These are phyloP conservation scores for Macropus fuliginosus DNA, from an alignment of 2,797 vertebrate genomes.

Conservation along the genomic window DNA sequence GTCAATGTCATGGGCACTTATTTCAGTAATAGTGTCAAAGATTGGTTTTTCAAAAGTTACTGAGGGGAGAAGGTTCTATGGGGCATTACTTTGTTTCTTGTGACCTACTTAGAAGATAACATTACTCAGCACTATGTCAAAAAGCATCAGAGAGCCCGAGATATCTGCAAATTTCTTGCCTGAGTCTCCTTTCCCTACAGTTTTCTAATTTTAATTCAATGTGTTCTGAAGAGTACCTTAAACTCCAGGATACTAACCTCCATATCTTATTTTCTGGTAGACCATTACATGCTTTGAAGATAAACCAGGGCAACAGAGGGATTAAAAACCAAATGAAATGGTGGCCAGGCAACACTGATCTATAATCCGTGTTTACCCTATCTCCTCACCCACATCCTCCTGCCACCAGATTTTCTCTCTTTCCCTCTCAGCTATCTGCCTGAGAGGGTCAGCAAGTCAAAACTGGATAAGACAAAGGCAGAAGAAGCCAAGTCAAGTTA, in stretches of 20 bases:
- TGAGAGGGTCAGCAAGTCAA: background rate
- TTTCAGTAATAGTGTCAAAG: accelerated
- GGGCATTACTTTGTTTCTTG: constrained; percentile 20
- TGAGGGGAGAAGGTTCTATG: background rate
- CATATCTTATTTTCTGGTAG: background rate
- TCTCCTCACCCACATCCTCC: background rate
- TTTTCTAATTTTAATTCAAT: constrained; percentile 38
- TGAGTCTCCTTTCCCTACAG: background rate
- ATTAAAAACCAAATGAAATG: background rate
- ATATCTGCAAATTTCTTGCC: background rate
- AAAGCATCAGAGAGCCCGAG: background rate
- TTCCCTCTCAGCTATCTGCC: background rate
- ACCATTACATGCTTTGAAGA: constrained; percentile 32
- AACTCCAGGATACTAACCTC: constrained; percentile 1
- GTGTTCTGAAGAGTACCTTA: background rate
- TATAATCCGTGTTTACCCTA: background rate
- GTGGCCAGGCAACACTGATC: background rate
- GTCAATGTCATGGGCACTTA: background rate
- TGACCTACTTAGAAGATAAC: constrained; percentile 55
- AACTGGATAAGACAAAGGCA: background rate
- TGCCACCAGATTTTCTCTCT: background rate
- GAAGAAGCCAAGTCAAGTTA: background rate
- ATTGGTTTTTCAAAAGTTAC: background rate
- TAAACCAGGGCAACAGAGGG: constrained; percentile 2
- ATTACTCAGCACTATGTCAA: background rate